Base-by-base conservation (phyloP, 2,113 vertebrate species). In the Aptenodytes forsteri region DNA sequence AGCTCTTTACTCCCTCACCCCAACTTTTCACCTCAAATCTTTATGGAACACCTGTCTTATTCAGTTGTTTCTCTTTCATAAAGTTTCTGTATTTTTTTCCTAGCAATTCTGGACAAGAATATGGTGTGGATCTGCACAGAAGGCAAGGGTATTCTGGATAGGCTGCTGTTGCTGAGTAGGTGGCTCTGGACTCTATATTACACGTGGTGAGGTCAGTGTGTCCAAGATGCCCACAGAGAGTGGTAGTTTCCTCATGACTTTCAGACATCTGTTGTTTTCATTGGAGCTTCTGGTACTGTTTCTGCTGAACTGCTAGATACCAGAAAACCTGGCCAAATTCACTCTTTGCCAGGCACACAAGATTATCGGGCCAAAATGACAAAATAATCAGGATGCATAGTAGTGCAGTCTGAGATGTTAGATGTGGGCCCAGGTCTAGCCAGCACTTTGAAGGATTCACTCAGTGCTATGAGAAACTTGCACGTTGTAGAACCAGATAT, bases 181-280 rank as follows among this genome's bases (percentile, higher is more conserved):
- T 87, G 62, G 46, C 34, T 89, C 67, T 89, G 76, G 72, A 90
- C 58, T 86, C 40, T 44, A 19, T 22, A 93, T 70, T 49, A 86
- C 40, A 69, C 40, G 75, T 56, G 62, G 54, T 65, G 50, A 73
- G 54, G 72, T 90, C 38, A 16, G 67, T 34, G 42, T 56, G 36
- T 65, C 49, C 81, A 84, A 91, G 69, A 71, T 58, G 32, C 72
- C 36, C 46, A 58, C 77, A 86, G 91, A 84, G 81, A 70, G 62
- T 46, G 34, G 23, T 83, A 2, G 2, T 83, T 81, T 89, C 46
- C 36, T 25, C 15, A 6, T 56, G 71, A 90, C 67, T 62, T 95
- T 72, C 32, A 89, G 55, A 86, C 89, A 92, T 88, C 88, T 96
- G 86, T 54, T 92, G 58, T 93, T 93, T 88, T 86, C 46, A 23